Conservation (phyloP, 1,140 invertebrate species). For the Alviniconcha marisindica region DNA sequence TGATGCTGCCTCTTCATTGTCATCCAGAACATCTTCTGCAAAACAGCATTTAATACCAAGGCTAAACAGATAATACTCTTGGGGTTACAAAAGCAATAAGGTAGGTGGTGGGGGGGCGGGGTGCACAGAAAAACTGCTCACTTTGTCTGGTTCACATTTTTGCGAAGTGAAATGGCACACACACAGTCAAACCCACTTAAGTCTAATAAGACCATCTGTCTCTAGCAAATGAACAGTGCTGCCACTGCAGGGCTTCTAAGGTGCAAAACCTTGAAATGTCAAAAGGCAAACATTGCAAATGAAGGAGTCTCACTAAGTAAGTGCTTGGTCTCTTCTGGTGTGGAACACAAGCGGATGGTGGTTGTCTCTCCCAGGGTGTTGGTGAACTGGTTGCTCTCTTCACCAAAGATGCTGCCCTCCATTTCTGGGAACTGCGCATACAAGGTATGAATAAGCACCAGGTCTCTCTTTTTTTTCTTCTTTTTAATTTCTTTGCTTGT, state of each 20-base stretch:
- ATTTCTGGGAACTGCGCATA: constrained; percentile 85
- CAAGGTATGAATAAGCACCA: neutral
- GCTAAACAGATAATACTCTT: too few species aligned
- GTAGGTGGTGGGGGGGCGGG: too few species aligned
- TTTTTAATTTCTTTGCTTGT: neutral
- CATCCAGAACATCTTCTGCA: constrained; percentile 79
- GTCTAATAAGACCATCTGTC: too few species aligned
- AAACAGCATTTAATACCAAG: neutral
- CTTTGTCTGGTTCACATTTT: too few species aligned
- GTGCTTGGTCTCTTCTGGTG: constrained; percentile 4
- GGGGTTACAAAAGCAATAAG: too few species aligned
- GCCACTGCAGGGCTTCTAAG: too few species aligned
- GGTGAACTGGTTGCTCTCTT: constrained; percentile 90
- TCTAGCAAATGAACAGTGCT: too few species aligned
- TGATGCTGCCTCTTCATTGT: constrained; percentile 82
- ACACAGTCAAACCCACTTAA: too few species aligned
- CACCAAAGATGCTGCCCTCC: constrained; percentile 84
- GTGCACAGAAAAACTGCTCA: too few species aligned
- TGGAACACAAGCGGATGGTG: constrained; percentile 7
- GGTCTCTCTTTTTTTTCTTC: neutral
- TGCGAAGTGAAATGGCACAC: too few species aligned
- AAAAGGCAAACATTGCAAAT: too few species aligned
- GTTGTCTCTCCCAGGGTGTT: constrained; percentile 83
- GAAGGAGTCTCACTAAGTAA: constrained; percentile 41
- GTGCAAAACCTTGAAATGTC: too few species aligned